A percentile compares a stretch with the other conserved stretches of the same genome.
Conservation (phyloP, 1,140 invertebrate genomes). For the Chionoecetes opilio region DNA sequence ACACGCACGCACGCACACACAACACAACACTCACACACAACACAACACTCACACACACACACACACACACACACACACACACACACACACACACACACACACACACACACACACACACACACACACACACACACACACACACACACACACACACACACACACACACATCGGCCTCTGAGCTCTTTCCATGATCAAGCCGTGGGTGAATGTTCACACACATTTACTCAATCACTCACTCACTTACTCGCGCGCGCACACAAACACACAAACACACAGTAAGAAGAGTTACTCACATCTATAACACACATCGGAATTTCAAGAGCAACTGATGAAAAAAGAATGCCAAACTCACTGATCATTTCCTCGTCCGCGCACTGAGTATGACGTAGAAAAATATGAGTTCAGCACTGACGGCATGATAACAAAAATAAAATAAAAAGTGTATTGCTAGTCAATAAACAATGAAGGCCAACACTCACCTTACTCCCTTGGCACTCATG, state of each 20-base stretch:
- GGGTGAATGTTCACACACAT: neutral
- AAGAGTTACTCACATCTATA: neutral
- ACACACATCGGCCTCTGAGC: no score
- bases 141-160: conserved; percentile 46
- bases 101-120: no score
- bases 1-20: no score
- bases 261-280: neutral
- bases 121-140: neutral
- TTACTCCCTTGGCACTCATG: neutral
- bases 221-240: neutral
- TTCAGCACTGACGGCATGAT: no score
- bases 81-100: no score
- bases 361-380: neutral
- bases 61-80: neutral
- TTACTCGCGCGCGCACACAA: conserved; percentile 34
- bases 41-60: no score
- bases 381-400: neutral
- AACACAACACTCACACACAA: no score
- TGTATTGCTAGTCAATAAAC: neutral
- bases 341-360: neutral
- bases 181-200: no score
- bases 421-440: neutral
- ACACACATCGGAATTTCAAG: no score
- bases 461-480: neutral
- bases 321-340: no score